Percentiles rank a stretch among this genome's conserved stretches.
Evolutionary conservation across 2,113 vertebrate genomes (phyloP).

Genomic region (Python bivittatus): DNA sequence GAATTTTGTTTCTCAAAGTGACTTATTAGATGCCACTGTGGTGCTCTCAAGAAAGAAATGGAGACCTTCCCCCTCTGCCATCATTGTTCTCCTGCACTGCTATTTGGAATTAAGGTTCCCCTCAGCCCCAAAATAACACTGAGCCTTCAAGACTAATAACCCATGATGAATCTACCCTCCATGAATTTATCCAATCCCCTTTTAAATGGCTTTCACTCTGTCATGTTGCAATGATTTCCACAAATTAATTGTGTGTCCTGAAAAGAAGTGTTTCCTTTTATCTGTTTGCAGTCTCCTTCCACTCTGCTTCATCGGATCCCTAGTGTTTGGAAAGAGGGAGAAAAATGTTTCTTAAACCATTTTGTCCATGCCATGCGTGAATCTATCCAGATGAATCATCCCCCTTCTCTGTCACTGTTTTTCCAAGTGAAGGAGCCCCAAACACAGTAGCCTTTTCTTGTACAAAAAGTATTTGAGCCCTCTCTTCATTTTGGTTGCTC

Average conservation of each 20-base stretch:
- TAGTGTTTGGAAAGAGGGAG: background rate
- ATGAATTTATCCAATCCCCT: background rate
- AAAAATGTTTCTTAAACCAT: background rate
- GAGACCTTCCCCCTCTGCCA: background rate
- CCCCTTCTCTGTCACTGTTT: background rate
- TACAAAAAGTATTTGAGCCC: background rate
- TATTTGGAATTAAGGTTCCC: background rate
- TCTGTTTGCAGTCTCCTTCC: background rate
- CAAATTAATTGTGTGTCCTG: background rate
- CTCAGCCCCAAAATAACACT: background rate
- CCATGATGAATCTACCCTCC: background rate
- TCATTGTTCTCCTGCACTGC: background rate
- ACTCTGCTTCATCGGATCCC: background rate
- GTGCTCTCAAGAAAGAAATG: background rate
- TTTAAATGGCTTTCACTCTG: background rate
- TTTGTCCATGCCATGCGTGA: background rate
- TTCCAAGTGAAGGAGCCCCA: background rate
- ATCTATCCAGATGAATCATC: background rate
- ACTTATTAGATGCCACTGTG: background rate
- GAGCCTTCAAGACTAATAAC: background rate
- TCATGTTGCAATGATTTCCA: background rate
- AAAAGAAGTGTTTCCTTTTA: background rate
- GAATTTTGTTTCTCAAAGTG: background rate
- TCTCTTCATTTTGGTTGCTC: background rate
- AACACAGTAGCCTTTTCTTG: background rate